Conservation (phyloP, 2,888 invertebrate species). For the Liopterus haemorrhoidalis region DNA sequence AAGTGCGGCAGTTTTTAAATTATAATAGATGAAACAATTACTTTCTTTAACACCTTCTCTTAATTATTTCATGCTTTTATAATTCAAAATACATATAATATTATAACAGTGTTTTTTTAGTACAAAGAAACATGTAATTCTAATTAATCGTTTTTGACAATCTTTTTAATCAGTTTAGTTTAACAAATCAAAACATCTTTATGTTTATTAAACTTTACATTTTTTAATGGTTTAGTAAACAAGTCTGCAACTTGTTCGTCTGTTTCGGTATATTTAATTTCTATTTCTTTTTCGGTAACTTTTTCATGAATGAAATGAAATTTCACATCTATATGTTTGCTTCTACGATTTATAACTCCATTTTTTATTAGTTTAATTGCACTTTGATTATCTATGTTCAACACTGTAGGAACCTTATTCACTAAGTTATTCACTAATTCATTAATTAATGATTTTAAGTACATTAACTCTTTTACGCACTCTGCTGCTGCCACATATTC, state of each 20-base stretch:
- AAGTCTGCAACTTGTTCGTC: slow-evolving; percentile 24
- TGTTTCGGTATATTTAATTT: slow-evolving; percentile 22
- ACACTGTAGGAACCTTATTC: slow-evolving; percentile 4
- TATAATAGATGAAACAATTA: too few species aligned
- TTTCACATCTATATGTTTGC: slow-evolving; percentile 29
- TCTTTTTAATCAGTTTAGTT: too few species aligned
- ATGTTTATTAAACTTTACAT: too few species aligned
- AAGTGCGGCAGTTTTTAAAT: too few species aligned
- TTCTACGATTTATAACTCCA: slow-evolving; percentile 22
- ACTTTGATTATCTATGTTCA: slow-evolving; percentile 27
- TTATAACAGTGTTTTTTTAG: too few species aligned
- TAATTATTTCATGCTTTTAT: too few species aligned
- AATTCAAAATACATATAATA: too few species aligned
- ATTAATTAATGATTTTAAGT: slow-evolving; percentile 26
- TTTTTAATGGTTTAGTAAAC: slow-evolving; percentile 23
- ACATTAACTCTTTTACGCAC: slow-evolving; percentile 25
- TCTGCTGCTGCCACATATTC: slow-evolving; percentile 30
- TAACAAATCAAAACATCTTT: too few species aligned
- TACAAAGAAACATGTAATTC: too few species aligned
- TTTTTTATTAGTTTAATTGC: slow-evolving; percentile 25
- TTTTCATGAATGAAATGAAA: slow-evolving; percentile 26
- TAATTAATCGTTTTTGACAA: too few species aligned
- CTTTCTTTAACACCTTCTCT: too few species aligned
- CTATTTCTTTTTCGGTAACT: slow-evolving; percentile 17
- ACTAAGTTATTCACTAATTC: slow-evolving; percentile 20